A percentile compares a stretch with the other conserved stretches of the same genome.
Conservation (phyloP, 2,113 vertebrate genomes). For the Poicephalus meyeri region DNA sequence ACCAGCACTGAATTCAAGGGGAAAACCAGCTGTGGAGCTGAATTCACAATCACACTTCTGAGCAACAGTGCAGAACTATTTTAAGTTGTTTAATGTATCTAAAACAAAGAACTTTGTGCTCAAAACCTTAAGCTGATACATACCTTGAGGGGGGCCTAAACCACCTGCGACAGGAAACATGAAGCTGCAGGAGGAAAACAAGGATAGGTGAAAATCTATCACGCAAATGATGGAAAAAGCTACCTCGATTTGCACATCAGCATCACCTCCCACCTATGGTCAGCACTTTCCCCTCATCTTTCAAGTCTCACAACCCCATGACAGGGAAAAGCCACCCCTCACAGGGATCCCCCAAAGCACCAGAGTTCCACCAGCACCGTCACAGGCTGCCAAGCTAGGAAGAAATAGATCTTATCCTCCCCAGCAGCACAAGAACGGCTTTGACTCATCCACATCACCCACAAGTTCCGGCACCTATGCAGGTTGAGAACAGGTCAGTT, state of each 20-base stretch:
- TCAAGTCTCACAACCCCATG: no score
- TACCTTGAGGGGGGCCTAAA: conserved; percentile 92
- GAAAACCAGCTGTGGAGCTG: background rate
- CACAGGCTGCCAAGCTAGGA: background rate
- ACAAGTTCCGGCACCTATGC: background rate
- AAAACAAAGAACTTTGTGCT: background rate
- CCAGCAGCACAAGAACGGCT: background rate
- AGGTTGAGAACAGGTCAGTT: background rate
- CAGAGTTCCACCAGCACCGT: background rate
- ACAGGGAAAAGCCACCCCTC: accelerated
- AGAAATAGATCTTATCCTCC: background rate
- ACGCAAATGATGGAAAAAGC: background rate
- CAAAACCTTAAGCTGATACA: conserved; percentile 11
- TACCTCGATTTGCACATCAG: accelerated
- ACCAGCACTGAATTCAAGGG: background rate
- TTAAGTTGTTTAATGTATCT: background rate
- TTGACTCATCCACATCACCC: conserved; percentile 27
- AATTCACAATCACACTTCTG: background rate
- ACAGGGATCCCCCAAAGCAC: background rate
- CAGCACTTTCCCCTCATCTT: background rate
- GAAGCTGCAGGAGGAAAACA: conserved; percentile 81
- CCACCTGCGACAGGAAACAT: conserved; percentile 92
- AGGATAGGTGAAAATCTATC: background rate
- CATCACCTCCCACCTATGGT: background rate
- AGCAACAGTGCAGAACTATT: background rate